These are phyloP conservation scores for Crambe crambe DNA, from an alignment of 37 sponge, comb jelly and placozoan genomes.

Conservation along the genomic window DNA sequence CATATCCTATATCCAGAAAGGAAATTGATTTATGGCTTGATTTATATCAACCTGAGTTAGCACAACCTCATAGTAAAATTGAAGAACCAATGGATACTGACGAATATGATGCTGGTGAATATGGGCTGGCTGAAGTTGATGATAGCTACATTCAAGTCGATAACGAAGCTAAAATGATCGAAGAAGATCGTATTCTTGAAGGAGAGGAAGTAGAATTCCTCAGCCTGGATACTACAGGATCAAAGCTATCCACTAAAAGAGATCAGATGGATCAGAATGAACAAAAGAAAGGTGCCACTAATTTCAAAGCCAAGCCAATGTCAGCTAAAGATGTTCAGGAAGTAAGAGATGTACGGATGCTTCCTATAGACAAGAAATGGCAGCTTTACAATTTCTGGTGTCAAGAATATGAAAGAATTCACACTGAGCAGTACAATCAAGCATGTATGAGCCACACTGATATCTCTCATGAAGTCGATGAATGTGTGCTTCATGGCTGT, in stretches of 20 bases:
- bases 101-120: background rate
- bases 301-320: slow-evolving; percentile 48
- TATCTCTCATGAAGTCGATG: slow-evolving; percentile 35
- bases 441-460: slow-evolving; percentile 20
- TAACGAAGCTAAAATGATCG: slow-evolving; percentile 25
- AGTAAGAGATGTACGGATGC: slow-evolving; percentile 39
- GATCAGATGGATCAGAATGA: slow-evolving; percentile 1
- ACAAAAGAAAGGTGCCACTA: slow-evolving; percentile 36
- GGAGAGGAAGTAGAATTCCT: slow-evolving; percentile 53
- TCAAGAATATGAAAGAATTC: slow-evolving; percentile 21
- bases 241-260: background rate
- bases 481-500: slow-evolving; percentile 40
- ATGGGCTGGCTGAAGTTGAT: background rate
- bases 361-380: slow-evolving; percentile 40
- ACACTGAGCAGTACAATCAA: slow-evolving; percentile 23
- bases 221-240: background rate
- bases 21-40: slow-evolving; percentile 68
- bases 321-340: slow-evolving; percentile 12
- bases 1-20: slow-evolving; percentile 19
- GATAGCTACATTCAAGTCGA: slow-evolving; percentile 36
- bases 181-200: slow-evolving; percentile 69
- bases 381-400: slow-evolving; percentile 70
- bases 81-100: background rate
- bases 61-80: background rate
- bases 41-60: slow-evolving; percentile 32